Percentiles rank a stretch among this genome's conserved stretches.
phyloP scores from a whole-genome alignment of 1,140 invertebrate species.

The Mycetomoellerius zeteki region DNA sequence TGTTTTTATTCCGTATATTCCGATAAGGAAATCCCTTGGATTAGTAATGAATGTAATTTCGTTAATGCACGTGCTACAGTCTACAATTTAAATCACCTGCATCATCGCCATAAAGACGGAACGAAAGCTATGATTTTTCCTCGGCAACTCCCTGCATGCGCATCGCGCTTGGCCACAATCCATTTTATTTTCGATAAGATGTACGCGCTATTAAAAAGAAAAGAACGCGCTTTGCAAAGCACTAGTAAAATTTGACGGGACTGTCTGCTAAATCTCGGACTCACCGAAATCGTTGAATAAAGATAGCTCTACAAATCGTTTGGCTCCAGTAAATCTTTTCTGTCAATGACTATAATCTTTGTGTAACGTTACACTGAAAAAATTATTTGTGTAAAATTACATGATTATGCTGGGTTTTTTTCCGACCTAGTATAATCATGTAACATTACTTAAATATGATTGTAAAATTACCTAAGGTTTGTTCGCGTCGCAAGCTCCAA shows the following conservation, averaged over 20 bases:
- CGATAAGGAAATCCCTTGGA: neutral
- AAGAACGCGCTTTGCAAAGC: slow-evolving; percentile 2
- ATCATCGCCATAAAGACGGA: slow-evolving; percentile 28
- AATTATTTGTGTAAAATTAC: too few relatives aligned
- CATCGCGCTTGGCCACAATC: slow-evolving; percentile 63
- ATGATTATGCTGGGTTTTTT: too few relatives aligned
- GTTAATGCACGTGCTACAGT: slow-evolving; percentile 24
- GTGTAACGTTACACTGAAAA: too few relatives aligned
- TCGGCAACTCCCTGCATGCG: neutral
- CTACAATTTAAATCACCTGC: slow-evolving; percentile 49
- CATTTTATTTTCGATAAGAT: slow-evolving; percentile 73
- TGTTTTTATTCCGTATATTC: neutral
- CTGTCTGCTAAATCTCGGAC: slow-evolving; percentile 34
- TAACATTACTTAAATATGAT: too few relatives aligned
- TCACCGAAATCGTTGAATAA: slow-evolving; percentile 68
- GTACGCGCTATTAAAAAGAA: slow-evolving; percentile 49
- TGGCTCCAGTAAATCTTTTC: slow-evolving; percentile 24
- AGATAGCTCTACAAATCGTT: slow-evolving; percentile 34
- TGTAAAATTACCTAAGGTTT: too few relatives aligned
- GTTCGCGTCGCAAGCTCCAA: too few relatives aligned
- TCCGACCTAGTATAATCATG: too few relatives aligned
- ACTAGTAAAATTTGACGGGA: slow-evolving; percentile 68
- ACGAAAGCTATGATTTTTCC: slow-evolving; percentile 2
- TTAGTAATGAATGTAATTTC: neutral
- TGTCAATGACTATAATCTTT: slow-evolving; percentile 12